Evolutionary conservation across 2,113 vertebrate genomes (phyloP).

Genomic region (Anoura caudifer): DNA sequence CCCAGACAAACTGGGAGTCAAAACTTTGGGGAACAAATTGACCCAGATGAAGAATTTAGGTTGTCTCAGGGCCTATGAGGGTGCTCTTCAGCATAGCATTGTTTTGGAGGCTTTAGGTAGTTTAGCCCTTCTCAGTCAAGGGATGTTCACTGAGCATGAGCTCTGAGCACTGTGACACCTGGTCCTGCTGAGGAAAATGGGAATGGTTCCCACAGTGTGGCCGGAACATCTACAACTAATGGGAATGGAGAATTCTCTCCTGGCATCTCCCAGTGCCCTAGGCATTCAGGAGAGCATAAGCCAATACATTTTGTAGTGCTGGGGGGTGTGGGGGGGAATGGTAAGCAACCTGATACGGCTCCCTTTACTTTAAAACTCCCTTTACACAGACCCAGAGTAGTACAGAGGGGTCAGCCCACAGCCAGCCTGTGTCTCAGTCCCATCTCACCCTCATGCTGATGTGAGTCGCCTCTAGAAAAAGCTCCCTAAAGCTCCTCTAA

Average conservation of each 20-base stretch:
- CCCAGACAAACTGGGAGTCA: not conserved
- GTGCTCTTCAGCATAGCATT: not conserved
- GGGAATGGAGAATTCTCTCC: too few species aligned
- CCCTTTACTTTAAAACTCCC: not conserved
- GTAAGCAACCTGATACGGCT: not conserved
- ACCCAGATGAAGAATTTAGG: not conserved
- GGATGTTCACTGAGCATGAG: not conserved
- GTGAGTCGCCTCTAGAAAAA: not conserved
- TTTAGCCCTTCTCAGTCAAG: not conserved
- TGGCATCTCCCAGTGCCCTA: not conserved
- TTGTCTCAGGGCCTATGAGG: not conserved
- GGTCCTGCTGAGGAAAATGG: not conserved
- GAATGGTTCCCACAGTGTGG: too few species aligned
- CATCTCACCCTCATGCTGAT: not conserved
- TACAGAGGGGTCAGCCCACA: not conserved
- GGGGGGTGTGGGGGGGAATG: too few species aligned
- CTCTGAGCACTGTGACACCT: not conserved
- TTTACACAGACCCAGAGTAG: rapidly evolving
- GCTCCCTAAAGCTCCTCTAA: not conserved
- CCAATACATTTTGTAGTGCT: not conserved
- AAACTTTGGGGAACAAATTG: not conserved
- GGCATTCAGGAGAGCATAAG: not conserved
- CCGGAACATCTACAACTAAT: not conserved
- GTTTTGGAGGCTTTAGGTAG: not conserved
- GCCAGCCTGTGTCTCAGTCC: not conserved